A percentile compares a stretch with the other conserved stretches of the same genome.
Conservation (phyloP, 2,797 vertebrate species). For the Dicrostonyx torquatus region DNA sequence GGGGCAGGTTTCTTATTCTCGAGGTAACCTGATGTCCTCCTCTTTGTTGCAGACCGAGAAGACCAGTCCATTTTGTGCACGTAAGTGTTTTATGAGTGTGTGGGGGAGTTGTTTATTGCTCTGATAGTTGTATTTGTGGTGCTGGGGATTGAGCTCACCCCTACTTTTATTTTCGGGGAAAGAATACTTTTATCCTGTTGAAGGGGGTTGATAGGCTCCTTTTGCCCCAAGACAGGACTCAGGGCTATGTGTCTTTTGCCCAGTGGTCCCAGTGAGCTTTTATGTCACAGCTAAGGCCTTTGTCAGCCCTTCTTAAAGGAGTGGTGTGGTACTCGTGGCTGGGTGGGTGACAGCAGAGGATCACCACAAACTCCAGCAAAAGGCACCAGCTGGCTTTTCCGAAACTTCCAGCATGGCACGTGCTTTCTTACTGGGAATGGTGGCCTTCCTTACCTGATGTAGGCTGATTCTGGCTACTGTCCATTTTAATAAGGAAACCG, state of each 20-base stretch:
- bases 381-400: not conserved
- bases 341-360: not conserved
- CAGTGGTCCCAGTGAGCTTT: not conserved
- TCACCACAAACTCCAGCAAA: not conserved
- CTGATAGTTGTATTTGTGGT: not conserved
- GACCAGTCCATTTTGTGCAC: conserved; percentile 99
- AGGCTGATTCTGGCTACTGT: not conserved
- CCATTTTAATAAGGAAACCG: not conserved
- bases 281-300: not conserved
- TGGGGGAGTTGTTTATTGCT: not conserved
- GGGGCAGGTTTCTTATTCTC: not conserved
- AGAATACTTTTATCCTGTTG: not conserved
- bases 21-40: conserved; percentile 60
- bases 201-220: not conserved
- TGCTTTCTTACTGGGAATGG: not conserved
- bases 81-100: conserved; percentile 88
- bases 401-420: rapidly evolving
- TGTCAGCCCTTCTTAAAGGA: not conserved
- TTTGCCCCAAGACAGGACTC: not conserved
- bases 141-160: not conserved
- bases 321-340: rapidly evolving
- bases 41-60: conserved; percentile 90
- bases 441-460: not conserved
- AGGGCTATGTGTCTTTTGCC: not conserved
- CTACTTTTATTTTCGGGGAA: not conserved